Conservation (phyloP, 2,797 vertebrate genomes). For the Champsocephalus gunnari region DNA sequence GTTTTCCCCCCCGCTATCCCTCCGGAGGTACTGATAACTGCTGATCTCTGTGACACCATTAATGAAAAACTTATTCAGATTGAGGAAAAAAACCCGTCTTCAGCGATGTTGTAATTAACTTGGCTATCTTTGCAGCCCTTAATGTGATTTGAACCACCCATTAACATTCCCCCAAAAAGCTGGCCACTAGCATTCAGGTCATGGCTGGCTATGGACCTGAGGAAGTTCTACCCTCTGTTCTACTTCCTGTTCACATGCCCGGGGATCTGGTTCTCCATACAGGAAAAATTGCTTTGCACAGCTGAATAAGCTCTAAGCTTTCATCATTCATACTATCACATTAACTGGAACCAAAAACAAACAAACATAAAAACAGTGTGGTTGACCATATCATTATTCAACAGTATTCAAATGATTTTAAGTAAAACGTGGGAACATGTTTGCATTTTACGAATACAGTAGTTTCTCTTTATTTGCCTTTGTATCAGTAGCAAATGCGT, state of each 20-base stretch:
- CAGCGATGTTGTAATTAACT: conserved; percentile 83
- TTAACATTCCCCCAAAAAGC: conserved; percentile 70
- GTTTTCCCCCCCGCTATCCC: conserved; percentile 73
- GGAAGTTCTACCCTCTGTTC: conserved; percentile 58
- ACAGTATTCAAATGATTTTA: background rate
- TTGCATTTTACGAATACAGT: conserved; percentile 29
- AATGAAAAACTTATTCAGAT: conserved; percentile 86
- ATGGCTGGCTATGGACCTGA: conserved; percentile 45
- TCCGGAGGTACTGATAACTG: conserved; percentile 83
- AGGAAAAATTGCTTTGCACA: conserved; percentile 26
- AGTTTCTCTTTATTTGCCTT: conserved; percentile 45
- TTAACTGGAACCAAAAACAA: background rate
- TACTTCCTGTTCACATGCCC: conserved; percentile 63
- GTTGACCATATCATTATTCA: background rate
- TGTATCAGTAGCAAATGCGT: conserved; percentile 53
- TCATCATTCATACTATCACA: conserved; percentile 25
- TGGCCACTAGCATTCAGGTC: conserved; percentile 44
- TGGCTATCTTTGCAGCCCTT: conserved; percentile 75
- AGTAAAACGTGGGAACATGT: background rate
- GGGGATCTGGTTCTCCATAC: conserved; percentile 13
- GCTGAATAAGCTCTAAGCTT: conserved; percentile 29
- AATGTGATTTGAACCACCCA: conserved; percentile 68
- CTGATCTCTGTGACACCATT: conserved; percentile 84
- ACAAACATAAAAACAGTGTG: background rate
- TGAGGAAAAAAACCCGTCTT: conserved; percentile 55